Conservation (phyloP, 2,797 vertebrate species). For the Silurus aristotelis region DNA sequence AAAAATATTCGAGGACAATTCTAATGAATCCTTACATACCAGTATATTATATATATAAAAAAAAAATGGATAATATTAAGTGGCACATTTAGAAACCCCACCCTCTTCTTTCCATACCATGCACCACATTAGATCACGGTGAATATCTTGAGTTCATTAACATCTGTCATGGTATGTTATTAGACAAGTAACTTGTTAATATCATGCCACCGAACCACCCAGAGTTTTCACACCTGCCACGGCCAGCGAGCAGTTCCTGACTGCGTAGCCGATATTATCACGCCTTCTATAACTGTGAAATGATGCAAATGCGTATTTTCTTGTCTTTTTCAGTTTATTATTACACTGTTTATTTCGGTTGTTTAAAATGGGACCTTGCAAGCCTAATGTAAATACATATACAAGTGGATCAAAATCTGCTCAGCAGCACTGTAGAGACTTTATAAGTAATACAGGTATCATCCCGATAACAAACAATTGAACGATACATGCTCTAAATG, state of each 20-base stretch:
- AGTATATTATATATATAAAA: not conserved
- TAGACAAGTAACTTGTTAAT: not conserved
- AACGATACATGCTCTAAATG: slow-evolving; percentile 36
- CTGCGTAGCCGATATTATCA: not conserved
- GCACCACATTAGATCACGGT: not conserved
- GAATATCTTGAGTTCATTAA: not conserved
- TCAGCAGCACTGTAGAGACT: slow-evolving; percentile 29
- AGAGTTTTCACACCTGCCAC: not conserved
- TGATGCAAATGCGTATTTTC: not conserved
- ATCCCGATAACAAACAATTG: slow-evolving; percentile 30
- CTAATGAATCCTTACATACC: not conserved
- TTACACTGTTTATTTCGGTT: not conserved
- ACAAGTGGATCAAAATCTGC: slow-evolving; percentile 24
- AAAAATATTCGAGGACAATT: not conserved
- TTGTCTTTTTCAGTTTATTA: not conserved
- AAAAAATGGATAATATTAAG: not conserved
- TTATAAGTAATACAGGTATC: slow-evolving; percentile 29
- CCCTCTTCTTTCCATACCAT: not conserved
- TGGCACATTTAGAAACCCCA: not conserved
- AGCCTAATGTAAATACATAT: slow-evolving; percentile 14
- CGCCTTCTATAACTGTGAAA: not conserved
- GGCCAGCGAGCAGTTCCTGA: slow-evolving; percentile 1
- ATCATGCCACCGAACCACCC: not conserved
- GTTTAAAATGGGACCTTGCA: not conserved
- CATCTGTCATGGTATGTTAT: not conserved